Conservation (phyloP, 2,113 vertebrate species). For the Anseranas semipalmata region DNA sequence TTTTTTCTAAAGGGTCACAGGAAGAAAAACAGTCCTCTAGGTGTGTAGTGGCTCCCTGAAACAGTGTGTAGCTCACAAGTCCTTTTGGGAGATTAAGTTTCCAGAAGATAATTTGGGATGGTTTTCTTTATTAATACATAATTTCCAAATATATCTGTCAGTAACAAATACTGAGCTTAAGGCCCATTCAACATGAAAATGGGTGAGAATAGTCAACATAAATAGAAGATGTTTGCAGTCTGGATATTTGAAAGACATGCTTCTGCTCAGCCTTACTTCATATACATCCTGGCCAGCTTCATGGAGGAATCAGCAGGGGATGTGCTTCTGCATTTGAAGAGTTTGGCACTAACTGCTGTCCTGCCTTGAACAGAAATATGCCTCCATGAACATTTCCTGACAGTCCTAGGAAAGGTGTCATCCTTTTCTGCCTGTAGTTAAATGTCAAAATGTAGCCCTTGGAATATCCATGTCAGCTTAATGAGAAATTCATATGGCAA, state of each 20-base stretch:
- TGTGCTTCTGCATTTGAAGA: neutral
- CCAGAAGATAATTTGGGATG: neutral
- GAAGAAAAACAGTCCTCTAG: neutral
- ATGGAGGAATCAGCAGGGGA: neutral
- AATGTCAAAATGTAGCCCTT: neutral
- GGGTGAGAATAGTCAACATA: accelerated
- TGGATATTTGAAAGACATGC: neutral
- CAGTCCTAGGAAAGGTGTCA: neutral
- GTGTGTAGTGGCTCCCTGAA: neutral
- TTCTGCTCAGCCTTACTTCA: neutral
- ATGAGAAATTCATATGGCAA: neutral
- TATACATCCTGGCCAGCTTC: neutral
- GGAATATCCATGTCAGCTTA: neutral
- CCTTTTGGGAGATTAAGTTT: neutral
- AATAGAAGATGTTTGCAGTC: neutral
- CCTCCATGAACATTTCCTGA: neutral
- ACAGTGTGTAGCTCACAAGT: neutral
- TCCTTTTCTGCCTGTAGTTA: neutral
- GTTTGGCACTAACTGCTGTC: neutral
- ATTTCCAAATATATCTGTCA: neutral
- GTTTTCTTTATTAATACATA: neutral
- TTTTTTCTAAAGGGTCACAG: neutral
- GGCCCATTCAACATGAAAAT: neutral
- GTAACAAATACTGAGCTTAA: neutral
- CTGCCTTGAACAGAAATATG: neutral